Conservation (phyloP, 2,888 invertebrate species). For the Aspidiotus destructor region DNA sequence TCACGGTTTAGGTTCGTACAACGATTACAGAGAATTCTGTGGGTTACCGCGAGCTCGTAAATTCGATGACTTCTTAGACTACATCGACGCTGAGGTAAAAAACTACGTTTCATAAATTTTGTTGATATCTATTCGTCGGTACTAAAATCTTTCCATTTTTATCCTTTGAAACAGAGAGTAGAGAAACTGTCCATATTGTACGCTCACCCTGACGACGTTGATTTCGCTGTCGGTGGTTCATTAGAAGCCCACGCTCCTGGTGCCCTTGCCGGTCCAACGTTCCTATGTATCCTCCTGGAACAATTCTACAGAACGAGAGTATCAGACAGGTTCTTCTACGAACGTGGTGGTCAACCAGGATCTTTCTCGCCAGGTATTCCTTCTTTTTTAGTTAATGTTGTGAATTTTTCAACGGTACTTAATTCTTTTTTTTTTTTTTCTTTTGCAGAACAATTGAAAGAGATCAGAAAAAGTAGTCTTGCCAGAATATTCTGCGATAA, state of each 20-base stretch:
- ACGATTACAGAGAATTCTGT: constrained; percentile 65
- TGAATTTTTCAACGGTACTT: background rate
- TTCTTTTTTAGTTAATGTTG: background rate
- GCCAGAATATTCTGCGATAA: constrained; percentile 74
- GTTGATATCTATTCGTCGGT: background rate
- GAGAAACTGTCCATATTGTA: constrained; percentile 55
- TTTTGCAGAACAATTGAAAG: constrained; percentile 54
- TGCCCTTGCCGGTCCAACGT: constrained; percentile 74
- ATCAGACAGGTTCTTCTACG: constrained; percentile 80
- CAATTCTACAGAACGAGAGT: constrained; percentile 78
- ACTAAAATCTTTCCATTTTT: constrained; percentile 8
- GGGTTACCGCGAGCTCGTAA: constrained; percentile 56
- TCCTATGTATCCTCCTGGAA: constrained; percentile 74
- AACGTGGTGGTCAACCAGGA: constrained; percentile 51
- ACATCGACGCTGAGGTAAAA: constrained; percentile 53
- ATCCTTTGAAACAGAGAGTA: constrained; percentile 49
- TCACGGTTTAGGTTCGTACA: constrained; percentile 72
- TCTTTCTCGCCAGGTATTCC: constrained; percentile 56
- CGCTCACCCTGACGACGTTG: constrained; percentile 68
- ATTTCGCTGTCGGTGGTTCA: constrained; percentile 74
- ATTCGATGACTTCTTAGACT: constrained; percentile 62
- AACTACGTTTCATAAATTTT: background rate
- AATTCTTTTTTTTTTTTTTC: background rate
- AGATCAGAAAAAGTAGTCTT: constrained; percentile 66
- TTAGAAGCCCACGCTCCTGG: constrained; percentile 67